A percentile compares a stretch with the other conserved stretches of the same genome.
These are phyloP conservation scores for Dendrocopos noguchii DNA, from an alignment of 2,113 vertebrate genomes.

Conservation along the genomic window DNA sequence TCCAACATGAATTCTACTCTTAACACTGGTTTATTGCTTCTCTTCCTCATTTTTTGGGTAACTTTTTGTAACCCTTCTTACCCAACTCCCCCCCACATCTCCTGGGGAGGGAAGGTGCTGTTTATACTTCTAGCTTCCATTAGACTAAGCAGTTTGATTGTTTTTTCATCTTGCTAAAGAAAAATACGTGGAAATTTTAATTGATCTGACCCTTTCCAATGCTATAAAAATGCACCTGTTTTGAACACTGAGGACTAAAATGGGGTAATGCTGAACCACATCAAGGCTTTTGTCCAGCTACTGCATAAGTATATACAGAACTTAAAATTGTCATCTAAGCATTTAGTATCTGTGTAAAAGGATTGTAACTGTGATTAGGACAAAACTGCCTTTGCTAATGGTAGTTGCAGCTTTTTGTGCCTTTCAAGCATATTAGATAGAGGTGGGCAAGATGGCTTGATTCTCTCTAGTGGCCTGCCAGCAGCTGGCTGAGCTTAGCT, in stretches of 20 bases:
- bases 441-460: not conserved
- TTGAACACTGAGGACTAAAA: not conserved
- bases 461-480: not conserved
- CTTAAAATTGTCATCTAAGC: not conserved
- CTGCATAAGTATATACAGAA: not conserved
- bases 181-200: not conserved
- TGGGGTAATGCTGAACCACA: not conserved
- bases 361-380: not conserved
- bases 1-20: not conserved
- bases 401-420: not conserved
- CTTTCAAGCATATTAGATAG: not conserved
- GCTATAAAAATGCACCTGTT: not conserved
- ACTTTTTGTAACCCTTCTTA: not conserved
- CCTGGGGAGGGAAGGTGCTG: not conserved
- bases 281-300: not conserved
- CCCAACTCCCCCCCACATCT: not conserved
- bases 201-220: not conserved
- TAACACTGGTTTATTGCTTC: not conserved
- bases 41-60: not conserved
- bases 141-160: not conserved
- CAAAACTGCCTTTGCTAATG: not conserved
- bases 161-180: not conserved
- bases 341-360: not conserved
- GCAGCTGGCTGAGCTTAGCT: not conserved
- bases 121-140: not conserved